Conservation (phyloP, 2,113 vertebrate genomes). For the Archilochus colubris region DNA sequence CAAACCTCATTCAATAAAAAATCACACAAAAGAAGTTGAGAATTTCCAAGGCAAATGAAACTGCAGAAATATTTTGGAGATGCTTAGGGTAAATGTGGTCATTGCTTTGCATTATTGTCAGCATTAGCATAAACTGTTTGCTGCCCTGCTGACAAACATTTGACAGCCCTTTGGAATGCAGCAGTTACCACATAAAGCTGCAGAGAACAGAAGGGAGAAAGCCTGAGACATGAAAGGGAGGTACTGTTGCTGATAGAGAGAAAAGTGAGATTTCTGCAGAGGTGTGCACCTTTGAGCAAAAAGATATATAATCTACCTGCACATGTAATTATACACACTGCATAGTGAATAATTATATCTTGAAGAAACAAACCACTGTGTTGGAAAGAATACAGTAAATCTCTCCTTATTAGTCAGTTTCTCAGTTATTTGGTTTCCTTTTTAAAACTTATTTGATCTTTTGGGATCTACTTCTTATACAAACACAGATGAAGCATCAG, state of each 20-base stretch:
- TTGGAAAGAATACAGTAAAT: not conserved
- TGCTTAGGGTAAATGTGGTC: not conserved
- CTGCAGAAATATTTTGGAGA: not conserved
- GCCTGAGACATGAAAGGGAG: not conserved
- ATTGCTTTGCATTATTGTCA: not conserved
- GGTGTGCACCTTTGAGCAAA: not conserved
- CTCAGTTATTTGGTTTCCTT: not conserved
- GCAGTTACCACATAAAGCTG: not conserved
- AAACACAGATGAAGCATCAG: not conserved
- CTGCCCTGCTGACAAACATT: conserved; percentile 54
- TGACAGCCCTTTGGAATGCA: conserved; percentile 46
- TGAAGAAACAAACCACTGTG: not conserved
- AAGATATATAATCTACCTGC: not conserved
- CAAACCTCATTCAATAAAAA: not conserved
- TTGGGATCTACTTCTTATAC: not conserved
- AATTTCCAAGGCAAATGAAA: not conserved
- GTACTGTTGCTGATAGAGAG: not conserved
- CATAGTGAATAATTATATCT: not conserved
- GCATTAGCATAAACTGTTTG: not conserved
- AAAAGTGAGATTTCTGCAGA: not conserved
- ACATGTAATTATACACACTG: not conserved
- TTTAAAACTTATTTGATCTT: not conserved
- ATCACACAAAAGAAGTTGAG: not conserved
- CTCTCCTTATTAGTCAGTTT: not conserved
- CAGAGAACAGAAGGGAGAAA: not conserved